These are phyloP conservation scores for Nematopogon swammerdamellus DNA, from an alignment of 2,888 invertebrate species.

Conservation along the genomic window DNA sequence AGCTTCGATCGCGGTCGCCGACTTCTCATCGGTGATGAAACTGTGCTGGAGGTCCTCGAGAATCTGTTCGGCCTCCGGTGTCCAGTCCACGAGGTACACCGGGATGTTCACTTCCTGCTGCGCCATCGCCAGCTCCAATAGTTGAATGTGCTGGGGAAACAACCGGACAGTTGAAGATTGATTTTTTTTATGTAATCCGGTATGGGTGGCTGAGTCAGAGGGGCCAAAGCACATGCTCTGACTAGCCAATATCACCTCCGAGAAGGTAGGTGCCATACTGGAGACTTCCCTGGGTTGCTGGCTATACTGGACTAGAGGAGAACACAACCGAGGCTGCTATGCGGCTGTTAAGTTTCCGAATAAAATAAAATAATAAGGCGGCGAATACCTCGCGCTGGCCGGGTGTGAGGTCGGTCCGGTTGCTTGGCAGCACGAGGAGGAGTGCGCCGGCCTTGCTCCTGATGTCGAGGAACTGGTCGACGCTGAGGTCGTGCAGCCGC, in stretches of 20 bases:
- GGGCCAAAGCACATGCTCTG: too few relatives aligned
- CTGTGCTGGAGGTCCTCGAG: conserved; percentile 71
- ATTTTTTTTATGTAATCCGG: too few relatives aligned
- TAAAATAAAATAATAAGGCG: too few relatives aligned
- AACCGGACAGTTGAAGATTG: background rate
- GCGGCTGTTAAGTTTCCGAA: too few relatives aligned
- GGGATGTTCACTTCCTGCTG: conserved; percentile 79
- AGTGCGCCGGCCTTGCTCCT: conserved; percentile 80
- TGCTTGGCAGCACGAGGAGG: conserved; percentile 77
- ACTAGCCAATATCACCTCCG: too few relatives aligned
- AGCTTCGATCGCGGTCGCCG: conserved; percentile 76
- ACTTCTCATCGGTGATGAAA: conserved; percentile 65
- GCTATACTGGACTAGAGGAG: too few relatives aligned
- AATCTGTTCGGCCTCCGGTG: conserved; percentile 69
- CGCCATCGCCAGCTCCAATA: conserved; percentile 79
- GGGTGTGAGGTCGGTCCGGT: conserved; percentile 58
- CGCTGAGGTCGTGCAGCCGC: conserved; percentile 73
- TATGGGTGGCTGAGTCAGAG: too few relatives aligned
- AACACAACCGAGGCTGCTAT: too few relatives aligned
- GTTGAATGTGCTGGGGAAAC: conserved; percentile 61
- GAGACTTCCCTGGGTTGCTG: too few relatives aligned
- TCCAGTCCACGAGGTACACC: conserved; percentile 82
- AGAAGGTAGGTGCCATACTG: too few relatives aligned
- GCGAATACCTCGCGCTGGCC: conserved; percentile 73
- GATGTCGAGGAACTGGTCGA: conserved; percentile 74